A percentile compares a stretch with the other conserved stretches of the same genome.
Conservation (phyloP, 2,113 vertebrate species). For the Odontophorus gujanensis region DNA sequence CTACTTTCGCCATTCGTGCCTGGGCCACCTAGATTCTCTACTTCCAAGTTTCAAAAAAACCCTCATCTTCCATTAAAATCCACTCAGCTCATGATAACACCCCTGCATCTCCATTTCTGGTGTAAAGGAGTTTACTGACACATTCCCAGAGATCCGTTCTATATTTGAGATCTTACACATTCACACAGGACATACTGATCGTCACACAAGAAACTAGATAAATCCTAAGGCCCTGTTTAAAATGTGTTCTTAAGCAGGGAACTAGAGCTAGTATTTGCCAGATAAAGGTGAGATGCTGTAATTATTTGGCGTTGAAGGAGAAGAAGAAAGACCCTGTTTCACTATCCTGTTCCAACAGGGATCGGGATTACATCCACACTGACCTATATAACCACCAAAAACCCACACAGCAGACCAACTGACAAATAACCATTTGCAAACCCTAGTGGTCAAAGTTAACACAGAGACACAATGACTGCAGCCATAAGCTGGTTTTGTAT, state of each 20-base stretch:
- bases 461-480: neutral
- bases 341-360: neutral
- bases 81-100: neutral
- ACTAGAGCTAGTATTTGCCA: neutral
- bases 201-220: neutral
- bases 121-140: neutral
- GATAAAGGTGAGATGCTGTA: neutral
- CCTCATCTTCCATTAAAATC: neutral
- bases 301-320: neutral
- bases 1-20: neutral
- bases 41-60: neutral
- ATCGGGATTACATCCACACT: neutral
- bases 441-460: neutral
- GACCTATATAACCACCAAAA: neutral
- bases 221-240: neutral
- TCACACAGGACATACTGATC: neutral
- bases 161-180: neutral
- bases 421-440: neutral
- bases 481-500: conserved; percentile 68
- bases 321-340: neutral
- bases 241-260: neutral
- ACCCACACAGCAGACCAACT: neutral
- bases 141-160: neutral
- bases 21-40: neutral
- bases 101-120: neutral